Evolutionary conservation across 2,113 vertebrate genomes (phyloP), one percentile per base, ranked within the genome.

Genomic region (Epinephelus lanceolatus): DNA sequence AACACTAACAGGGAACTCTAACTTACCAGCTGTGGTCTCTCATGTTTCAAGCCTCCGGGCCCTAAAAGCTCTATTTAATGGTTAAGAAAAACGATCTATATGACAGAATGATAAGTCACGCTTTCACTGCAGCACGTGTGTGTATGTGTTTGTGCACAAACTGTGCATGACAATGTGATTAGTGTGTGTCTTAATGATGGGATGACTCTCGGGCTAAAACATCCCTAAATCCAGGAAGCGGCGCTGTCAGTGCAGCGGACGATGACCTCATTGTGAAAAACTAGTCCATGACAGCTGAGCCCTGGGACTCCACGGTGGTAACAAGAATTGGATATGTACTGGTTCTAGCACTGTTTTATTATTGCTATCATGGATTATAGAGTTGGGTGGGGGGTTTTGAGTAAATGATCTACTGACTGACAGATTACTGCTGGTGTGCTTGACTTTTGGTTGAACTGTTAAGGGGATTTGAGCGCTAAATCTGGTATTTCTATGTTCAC

Each of bases 241-340:
- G 70, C 5, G 1, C 19, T 23, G 47, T 73, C 70, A 75, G 21
- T 6, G 37, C 55, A 63, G 56, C 5, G 11, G 59, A 69, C n/a
- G 17, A 78, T 81, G 73, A 85, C 78, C 78, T 85, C 86, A 88
- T 60, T 67, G 45, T 75, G 65, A 78, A 66, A 70, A 84, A 77
- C 51, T 45, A 69, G 55, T 56, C 33, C 51, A 66, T 78, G 57
- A 78, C 69, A 78, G 63, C 69, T 57, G 68, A 84, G 76, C 11
- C 9, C 14, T 55, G 65, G 52, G 80, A 80, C 33, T 67, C 30
- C 2, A 13, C 13, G 42, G 51, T 6, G 7, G 3, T 51, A 37
- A 23, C 1, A 18, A 8, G 8, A 25, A 71, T 45, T n/a, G 4
- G 13, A 60, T 49, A 37, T 62, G 33, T 61, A 27, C 11, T 65